phyloP scores from a whole-genome alignment of 2,113 vertebrate species.

The Anser brachyrhynchus region DNA sequence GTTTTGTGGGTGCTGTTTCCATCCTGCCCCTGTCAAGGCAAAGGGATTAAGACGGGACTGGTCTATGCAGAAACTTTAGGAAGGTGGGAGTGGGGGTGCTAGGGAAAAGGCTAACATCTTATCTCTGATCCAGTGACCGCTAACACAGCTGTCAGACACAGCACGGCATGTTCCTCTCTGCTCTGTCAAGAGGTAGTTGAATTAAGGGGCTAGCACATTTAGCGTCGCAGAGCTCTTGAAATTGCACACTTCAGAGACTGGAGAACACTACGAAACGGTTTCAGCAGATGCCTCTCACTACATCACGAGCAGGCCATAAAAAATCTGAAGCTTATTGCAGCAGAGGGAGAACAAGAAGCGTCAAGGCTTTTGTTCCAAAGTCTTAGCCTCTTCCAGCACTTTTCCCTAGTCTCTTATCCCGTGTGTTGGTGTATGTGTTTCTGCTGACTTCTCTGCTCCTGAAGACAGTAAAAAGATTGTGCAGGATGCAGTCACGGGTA shows the following conservation, averaged over 20 bases:
- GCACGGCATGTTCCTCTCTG: fast-evolving
- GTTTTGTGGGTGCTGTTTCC: not conserved
- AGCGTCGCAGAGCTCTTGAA: not conserved
- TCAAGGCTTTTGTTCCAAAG: not conserved
- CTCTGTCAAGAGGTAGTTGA: not conserved
- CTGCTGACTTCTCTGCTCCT: not conserved
- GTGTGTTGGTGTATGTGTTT: not conserved
- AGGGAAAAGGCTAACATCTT: not conserved
- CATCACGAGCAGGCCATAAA: not conserved
- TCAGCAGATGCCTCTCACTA: not conserved
- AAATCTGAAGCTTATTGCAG: not conserved
- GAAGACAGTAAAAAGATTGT: not conserved
- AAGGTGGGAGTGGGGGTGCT: fast-evolving
- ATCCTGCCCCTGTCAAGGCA: not conserved
- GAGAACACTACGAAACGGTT: fast-evolving
- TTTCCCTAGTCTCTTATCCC: not conserved
- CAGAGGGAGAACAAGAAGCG: not conserved
- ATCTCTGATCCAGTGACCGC: not conserved
- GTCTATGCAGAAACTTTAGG: not conserved
- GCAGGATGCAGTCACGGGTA: not conserved
- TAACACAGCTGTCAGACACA: fast-evolving
- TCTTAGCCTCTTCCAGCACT: not conserved
- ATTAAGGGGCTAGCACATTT: not conserved
- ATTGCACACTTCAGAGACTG: not conserved
- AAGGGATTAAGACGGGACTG: not conserved